These are phyloP conservation scores for Columba livia DNA, from an alignment of 2,113 vertebrate genomes.

Conservation along the genomic window DNA sequence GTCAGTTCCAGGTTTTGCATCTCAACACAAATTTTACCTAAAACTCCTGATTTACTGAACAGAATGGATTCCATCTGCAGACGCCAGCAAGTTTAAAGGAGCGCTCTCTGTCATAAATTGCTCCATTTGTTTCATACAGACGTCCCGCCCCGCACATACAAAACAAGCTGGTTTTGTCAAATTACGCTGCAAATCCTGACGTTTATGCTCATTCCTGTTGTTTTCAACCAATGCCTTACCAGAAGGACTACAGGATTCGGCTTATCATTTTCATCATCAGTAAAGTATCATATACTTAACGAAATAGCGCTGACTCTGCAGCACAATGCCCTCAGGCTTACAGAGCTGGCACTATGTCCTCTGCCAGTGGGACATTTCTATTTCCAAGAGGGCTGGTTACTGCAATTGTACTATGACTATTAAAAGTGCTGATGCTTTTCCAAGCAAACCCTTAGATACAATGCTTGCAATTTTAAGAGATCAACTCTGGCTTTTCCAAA, in stretches of 20 bases:
- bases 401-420: not conserved
- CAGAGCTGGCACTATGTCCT: not conserved
- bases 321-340: not conserved
- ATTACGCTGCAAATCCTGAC: not conserved
- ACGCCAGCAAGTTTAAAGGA: not conserved
- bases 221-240: not conserved
- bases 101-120: not conserved
- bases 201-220: not conserved
- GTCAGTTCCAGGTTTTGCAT: not conserved
- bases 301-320: not conserved
- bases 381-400: not conserved
- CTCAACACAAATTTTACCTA: not conserved
- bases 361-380: not conserved
- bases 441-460: not conserved
- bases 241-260: not conserved
- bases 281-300: not conserved
- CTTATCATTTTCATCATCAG: not conserved
- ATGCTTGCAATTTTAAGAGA: not conserved
- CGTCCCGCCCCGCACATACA: not conserved
- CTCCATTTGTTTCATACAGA: not conserved
- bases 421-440: not conserved
- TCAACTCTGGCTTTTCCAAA: not conserved
- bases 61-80: not conserved
- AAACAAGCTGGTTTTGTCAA: not conserved
- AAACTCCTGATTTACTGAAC: not conserved